Evolutionary conservation across 2,113 vertebrate genomes (phyloP).

Genomic region (Ammospiza nelsoni): DNA sequence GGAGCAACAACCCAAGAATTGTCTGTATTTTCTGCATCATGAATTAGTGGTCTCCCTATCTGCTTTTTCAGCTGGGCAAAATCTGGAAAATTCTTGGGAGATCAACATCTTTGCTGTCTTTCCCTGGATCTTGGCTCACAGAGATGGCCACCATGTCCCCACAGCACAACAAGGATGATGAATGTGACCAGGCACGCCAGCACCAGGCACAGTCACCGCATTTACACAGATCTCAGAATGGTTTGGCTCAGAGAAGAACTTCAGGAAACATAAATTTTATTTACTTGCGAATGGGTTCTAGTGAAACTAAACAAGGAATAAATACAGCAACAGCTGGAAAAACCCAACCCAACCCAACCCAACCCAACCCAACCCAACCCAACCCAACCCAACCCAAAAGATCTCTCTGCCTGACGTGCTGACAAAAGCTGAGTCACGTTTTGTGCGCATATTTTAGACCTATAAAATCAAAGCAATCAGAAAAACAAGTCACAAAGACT

Average conservation of each 20-base stretch:
- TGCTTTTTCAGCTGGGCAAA: background rate
- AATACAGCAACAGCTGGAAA: background rate
- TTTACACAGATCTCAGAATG: background rate
- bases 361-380: background rate
- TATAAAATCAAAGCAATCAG: background rate
- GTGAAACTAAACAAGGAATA: background rate
- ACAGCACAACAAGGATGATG: background rate
- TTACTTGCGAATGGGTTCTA: background rate
- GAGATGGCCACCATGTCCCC: too few species aligned
- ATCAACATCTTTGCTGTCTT: background rate
- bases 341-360: background rate
- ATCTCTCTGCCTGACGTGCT: background rate
- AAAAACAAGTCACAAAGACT: background rate
- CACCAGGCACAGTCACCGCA: background rate
- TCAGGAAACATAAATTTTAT: fast-evolving
- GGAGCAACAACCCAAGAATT: background rate
- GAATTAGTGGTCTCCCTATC: background rate
- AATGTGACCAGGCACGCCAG: background rate
- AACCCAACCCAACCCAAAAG: background rate
- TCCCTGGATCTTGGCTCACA: background rate
- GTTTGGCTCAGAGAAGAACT: background rate
- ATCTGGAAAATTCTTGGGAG: background rate
- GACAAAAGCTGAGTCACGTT: background rate
- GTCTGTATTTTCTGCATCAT: background rate
- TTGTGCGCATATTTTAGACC: background rate